Conservation (phyloP, 2,113 vertebrate genomes). For the Meleagris gallopavo region DNA sequence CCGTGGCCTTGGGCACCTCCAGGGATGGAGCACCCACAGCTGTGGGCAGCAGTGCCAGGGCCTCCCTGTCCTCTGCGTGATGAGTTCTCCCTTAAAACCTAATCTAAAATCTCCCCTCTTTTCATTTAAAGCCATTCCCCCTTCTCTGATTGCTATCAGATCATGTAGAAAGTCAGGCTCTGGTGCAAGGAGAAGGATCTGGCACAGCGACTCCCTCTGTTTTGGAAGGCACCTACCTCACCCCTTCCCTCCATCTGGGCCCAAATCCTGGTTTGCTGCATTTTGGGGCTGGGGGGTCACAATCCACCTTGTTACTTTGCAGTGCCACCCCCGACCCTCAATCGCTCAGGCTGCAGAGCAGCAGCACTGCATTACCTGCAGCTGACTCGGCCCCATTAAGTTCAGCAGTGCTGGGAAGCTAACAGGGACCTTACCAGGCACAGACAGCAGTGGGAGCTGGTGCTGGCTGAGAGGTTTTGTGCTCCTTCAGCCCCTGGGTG, state of each 20-base stretch:
- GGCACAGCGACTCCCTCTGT: neutral
- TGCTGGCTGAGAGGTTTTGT: neutral
- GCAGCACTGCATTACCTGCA: neutral
- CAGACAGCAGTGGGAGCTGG: neutral
- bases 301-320: neutral
- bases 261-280: neutral
- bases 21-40: no score
- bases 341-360: neutral
- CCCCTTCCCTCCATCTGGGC: neutral
- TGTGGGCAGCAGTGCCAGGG: no score
- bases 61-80: no score
- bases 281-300: neutral
- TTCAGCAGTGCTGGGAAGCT: neutral
- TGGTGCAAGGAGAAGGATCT: neutral
- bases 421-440: slow-evolving; percentile 5
- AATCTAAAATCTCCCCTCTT: no score
- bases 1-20: no score
- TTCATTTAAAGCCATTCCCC: no score
- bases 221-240: neutral
- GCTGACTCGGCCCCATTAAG: slow-evolving; percentile 12
- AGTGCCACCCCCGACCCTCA: neutral
- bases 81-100: no score
- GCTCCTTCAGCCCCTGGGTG: neutral
- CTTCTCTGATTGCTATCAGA: no score
- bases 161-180: no score